Percentiles rank a stretch among this genome's conserved stretches.
phyloP scores from a whole-genome alignment of 37 sponge, comb jelly and placozoan genomes.

The Beroe ovata region DNA sequence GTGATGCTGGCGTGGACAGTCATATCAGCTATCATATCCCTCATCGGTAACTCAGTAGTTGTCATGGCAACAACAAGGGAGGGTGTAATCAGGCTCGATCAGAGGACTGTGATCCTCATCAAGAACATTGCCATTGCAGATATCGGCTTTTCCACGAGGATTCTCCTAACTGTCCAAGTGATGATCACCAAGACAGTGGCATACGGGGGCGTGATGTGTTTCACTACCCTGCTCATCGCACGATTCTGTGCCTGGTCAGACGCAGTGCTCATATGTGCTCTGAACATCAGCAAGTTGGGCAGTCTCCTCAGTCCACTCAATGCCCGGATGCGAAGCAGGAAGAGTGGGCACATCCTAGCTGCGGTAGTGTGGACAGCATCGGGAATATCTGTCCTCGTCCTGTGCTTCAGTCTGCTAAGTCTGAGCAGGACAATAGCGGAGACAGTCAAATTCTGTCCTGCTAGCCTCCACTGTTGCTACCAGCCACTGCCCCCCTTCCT shows the following conservation, averaged over 20 bases:
- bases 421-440: neutral
- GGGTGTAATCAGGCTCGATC: neutral
- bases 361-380: neutral
- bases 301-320: constrained; percentile 21
- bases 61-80: neutral
- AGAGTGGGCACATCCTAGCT: neutral
- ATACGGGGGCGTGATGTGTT: neutral
- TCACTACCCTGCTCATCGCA: neutral
- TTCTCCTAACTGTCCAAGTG: neutral
- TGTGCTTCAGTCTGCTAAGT: neutral
- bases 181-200: neutral
- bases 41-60: neutral
- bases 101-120: neutral
- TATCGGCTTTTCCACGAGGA: neutral
- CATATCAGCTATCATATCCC: neutral
- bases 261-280: neutral
- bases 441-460: neutral
- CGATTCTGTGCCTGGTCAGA: neutral
- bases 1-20: neutral
- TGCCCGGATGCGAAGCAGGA: neutral
- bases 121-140: neutral
- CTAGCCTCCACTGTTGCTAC: neutral
- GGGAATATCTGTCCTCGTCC: neutral
- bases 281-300: neutral
- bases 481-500: neutral